Base-by-base conservation (phyloP, 2,797 vertebrate species). In the Eremophila alpestris region DNA sequence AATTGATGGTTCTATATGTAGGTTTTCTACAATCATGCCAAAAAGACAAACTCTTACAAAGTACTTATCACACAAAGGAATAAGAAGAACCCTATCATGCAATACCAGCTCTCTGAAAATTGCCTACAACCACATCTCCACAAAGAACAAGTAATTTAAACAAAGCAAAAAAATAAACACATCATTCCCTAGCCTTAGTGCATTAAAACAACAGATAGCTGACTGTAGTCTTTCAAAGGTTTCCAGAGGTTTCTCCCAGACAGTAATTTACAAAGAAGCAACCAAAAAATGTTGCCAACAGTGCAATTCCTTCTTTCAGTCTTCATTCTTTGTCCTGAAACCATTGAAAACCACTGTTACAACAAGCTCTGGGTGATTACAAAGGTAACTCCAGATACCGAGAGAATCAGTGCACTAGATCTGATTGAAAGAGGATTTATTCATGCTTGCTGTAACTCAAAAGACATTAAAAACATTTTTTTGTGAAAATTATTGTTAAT, bases 1-100 rank as follows among this genome's bases (percentile, higher is more conserved):
- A 93, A 96, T 71, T 94, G 93, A 95, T 87, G 51, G 59, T 67
- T 87, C 55, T 82, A 8, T 54, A 78, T 19, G 41, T 40, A 93
- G 41, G 29, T 84, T 83, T 94, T 85, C 83, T 89, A 68, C 49
- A 87, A 43, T 14, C 0, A 2, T 54, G 82, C 65, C 80, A 96
- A 70, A 76, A 71, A 40, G 17, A 0, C 27, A 84, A 60, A 52
- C 24, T 79, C 38, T 62, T 51, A 64, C 6, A 77, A 93, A 91
- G 77, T 71, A n/a, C 41, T 83, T 75, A 75, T n/a, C 41, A 52
- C 21, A 62, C 23, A 89, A 87, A 13, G 85, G 51, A 87, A 63
- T 75, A 89, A 94, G 49, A 38, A 93, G 38, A 94, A 93, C 11
- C 10, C 30, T 75, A 45, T 12, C 69, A 51, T 0, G 4, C 56